Evolutionary conservation across 2,113 vertebrate genomes (phyloP), one percentile per base, ranked within the genome.

Genomic region (Clarias gariepinus): DNA sequence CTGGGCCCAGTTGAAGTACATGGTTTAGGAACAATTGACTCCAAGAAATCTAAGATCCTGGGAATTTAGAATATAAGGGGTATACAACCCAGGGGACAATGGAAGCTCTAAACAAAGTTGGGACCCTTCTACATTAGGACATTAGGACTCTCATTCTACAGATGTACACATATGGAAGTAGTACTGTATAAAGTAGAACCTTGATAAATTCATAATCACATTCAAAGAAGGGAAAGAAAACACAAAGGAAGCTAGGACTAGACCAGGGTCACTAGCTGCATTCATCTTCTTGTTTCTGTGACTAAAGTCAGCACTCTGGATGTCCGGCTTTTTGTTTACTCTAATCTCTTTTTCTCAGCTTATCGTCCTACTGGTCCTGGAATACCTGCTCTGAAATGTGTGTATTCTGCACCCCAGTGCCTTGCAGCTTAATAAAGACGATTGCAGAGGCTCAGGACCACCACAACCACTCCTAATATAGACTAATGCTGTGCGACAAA

Each of bases 311-410:
- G 78, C 33, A 55, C 2, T 19, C 28, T 25, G 53, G 52, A 69
- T n/a, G 78, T 66, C 36, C 73, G 13, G n/a, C n/a, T 36, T 36
- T 36, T 36, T 36, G 1, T 91, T 92, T 86, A 92, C 90, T 92
- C 88, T 93, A 83, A 83, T 95, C 87, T 93, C 84, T 89, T 64
- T 85, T 88, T 91, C 89, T 94, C 91, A 95, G 95, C 93, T 16
- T 93, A 93, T 94, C 93, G 91, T 73, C 89, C 91, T 89, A 84
- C 90, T 36, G 90, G 77, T 87, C 92, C 93, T 23, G 90, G 84
- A 92, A 92, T 94, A 91, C 47, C 92, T 90, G 92, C 93, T 93
- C 94, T 95, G 91, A 95, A 95, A 95, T 93, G 95, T 95, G 94
- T 94, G 95, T 95, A 94, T 92, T 90, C 84, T 88, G 82, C 89